Evolutionary conservation across 2,797 vertebrate species (phyloP).

Genomic region (Ficedula albicollis): DNA sequence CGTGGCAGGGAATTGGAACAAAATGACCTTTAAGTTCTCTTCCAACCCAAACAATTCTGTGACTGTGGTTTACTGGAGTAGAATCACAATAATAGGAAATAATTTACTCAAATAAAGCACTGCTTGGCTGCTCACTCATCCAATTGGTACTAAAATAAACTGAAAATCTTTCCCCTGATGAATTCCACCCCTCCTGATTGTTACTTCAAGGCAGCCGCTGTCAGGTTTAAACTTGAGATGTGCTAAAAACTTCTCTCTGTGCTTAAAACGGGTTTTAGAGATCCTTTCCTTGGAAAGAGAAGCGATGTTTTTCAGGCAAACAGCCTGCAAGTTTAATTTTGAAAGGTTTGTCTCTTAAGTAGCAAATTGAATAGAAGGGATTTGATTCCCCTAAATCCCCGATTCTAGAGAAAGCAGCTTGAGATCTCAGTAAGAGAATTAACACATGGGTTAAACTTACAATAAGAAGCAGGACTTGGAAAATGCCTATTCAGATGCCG

Average conservation of each 20-base stretch:
- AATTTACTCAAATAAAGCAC: neutral
- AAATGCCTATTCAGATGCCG: conserved; percentile 50
- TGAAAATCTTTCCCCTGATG: accelerated
- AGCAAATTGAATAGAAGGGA: conserved; percentile 32
- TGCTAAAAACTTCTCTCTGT: neutral
- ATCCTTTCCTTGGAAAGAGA: neutral
- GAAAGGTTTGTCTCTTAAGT: conserved; percentile 42
- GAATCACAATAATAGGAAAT: neutral
- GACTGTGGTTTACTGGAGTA: neutral
- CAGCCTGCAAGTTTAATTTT: conserved; percentile 8
- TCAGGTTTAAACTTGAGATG: neutral
- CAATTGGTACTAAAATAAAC: neutral
- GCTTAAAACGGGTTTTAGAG: neutral
- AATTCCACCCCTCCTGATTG: neutral
- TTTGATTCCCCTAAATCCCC: conserved; percentile 43
- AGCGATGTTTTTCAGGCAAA: neutral
- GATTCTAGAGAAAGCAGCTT: conserved; percentile 62
- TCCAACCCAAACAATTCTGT: neutral
- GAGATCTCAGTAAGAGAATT: conserved; percentile 67
- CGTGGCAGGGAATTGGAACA: neutral
- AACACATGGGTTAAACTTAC: conserved; percentile 59
- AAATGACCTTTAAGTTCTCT: neutral
- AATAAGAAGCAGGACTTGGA: conserved; percentile 33
- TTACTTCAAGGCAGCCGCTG: neutral
- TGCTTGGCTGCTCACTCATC: neutral